Base-by-base conservation (phyloP, 2,888 invertebrate genomes). In the Neocrepidodera transversa region DNA sequence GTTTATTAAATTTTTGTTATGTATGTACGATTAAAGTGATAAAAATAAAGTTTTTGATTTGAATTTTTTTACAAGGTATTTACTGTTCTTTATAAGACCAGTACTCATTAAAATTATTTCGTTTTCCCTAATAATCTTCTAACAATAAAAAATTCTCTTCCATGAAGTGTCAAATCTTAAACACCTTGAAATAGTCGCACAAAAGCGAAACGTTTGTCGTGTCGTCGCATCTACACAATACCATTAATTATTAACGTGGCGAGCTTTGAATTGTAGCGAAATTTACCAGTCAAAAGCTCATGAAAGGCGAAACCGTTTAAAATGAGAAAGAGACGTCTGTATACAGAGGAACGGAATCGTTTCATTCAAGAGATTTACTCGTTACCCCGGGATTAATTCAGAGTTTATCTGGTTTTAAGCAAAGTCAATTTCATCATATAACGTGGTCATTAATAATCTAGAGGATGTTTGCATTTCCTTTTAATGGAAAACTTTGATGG, bases 401-500 rank as follows among this genome's bases (percentile, higher is more conserved):
- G 62, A 70, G 63, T 69, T 66, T 67, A 69, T 69, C 67, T 60
- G 66, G 67, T 70, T 70, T 70, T 68, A 68, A 64, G 67, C 65
- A 69, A 74, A 74, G 71, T 71, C 73, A 72, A 73, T 74, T 74
- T 70, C 71, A 68, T 70, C 68, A 70, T 63, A 73, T 69, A 73
- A 73, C 72, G 67, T 64, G 69, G 64, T 70, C 70, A 75, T 75
- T 76, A 75, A 75, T 76, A 74, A 75, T 74, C 68, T 67, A 71
- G 71, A 74, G 69, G 67, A 65, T 72, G 71, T 73, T 74, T 72
- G 69, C 65, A 66, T 67, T 68, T 67, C 70, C 69, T 71, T 73
- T 76, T 76, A 76, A 76, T 76, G 73, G 73, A 74, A 76, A 75
- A 73, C 75, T 74, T 74, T 70, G 70, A 72, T 68, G 72, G 1